Evolutionary conservation across 2,888 invertebrate species (phyloP).

Genomic region (Clepsis dumicolana): DNA sequence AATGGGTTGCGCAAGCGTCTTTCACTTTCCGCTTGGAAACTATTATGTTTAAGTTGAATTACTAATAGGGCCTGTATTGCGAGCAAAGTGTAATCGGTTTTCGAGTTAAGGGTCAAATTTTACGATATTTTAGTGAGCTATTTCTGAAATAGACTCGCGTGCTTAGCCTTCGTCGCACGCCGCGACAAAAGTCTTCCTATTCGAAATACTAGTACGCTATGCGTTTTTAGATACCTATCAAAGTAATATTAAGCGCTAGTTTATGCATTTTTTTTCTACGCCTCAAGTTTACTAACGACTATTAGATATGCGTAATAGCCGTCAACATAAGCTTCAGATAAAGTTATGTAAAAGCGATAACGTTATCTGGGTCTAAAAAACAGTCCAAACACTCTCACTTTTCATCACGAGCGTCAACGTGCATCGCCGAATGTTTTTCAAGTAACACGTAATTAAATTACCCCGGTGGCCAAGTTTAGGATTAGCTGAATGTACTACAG

Average conservation of each 20-base stretch:
- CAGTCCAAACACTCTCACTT: background rate
- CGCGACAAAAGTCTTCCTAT: too few relatives aligned
- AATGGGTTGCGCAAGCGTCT: slow-evolving; percentile 32
- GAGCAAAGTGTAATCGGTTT: background rate
- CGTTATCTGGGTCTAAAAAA: background rate
- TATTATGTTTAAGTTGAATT: slow-evolving; percentile 20
- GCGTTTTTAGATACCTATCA: too few relatives aligned
- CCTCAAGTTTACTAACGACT: too few relatives aligned
- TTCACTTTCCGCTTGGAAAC: slow-evolving; percentile 27
- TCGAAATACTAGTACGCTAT: too few relatives aligned
- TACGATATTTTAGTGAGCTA: too few relatives aligned
- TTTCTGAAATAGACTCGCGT: too few relatives aligned
- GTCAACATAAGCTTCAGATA: background rate
- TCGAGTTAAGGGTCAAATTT: too few relatives aligned
- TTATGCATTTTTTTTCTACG: too few relatives aligned
- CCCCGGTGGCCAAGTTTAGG: background rate
- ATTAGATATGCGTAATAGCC: background rate
- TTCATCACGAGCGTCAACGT: background rate
- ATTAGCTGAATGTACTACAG: background rate
- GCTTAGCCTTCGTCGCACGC: too few relatives aligned
- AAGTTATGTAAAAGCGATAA: slow-evolving; percentile 1
- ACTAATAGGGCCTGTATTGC: background rate
- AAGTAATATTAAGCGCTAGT: too few relatives aligned
- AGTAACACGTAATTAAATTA: slow-evolving; percentile 9
- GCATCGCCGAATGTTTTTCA: slow-evolving; percentile 1